Evolutionary conservation across 2,888 invertebrate genomes (phyloP).

Genomic region (Sminthurinus aureus): DNA sequence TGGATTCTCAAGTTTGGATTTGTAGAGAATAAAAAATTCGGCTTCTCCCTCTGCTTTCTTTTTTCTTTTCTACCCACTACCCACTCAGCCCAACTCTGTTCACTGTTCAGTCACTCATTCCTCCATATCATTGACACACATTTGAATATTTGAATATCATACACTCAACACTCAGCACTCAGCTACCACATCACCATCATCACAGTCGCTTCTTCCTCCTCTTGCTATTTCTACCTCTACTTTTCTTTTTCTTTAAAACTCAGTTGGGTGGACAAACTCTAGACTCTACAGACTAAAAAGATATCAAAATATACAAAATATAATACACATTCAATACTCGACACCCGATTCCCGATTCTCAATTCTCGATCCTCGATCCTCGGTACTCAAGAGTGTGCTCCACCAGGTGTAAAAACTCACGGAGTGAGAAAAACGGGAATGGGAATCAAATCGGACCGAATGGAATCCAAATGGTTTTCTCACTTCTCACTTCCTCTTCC

Average conservation of each 20-base stretch:
- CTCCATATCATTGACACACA: too few species aligned
- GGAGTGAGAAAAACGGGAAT: constrained; percentile 40
- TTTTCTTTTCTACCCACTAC: neutral
- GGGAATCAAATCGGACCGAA: constrained; percentile 39
- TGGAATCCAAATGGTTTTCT: constrained; percentile 42
- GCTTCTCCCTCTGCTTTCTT: too few species aligned
- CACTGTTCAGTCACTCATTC: too few species aligned
- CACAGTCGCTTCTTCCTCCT: too few species aligned
- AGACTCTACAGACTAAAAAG: neutral
- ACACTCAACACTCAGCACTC: neutral
- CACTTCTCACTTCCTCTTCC: neutral
- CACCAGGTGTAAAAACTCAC: constrained; percentile 59
- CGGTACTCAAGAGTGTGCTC: constrained; percentile 9
- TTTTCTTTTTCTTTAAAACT: too few species aligned
- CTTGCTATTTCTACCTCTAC: too few species aligned
- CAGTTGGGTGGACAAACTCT: neutral
- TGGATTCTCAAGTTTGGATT: neutral
- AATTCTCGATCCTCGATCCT: too few species aligned
- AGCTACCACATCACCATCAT: too few species aligned
- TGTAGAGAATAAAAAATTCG: neutral
- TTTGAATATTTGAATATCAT: neutral
- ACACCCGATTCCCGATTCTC: too few species aligned
- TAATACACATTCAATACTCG: too few species aligned
- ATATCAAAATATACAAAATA: neutral
- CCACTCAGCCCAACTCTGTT: neutral